phyloP scores from a whole-genome alignment of 2,797 vertebrate species.

The Calcarius lapponicus region DNA sequence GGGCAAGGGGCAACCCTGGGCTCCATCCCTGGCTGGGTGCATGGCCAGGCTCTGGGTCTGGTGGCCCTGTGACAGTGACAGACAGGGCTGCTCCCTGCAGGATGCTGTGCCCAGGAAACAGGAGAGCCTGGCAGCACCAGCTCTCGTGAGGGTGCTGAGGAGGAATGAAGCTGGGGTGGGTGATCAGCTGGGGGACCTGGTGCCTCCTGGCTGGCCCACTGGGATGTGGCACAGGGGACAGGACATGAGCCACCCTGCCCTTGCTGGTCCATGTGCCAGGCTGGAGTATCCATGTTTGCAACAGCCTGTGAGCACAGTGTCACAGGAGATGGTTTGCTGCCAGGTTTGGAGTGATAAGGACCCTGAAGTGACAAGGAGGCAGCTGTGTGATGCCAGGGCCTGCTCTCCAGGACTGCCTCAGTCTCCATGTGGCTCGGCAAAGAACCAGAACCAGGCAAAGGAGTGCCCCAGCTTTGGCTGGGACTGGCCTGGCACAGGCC shows the following conservation, averaged over 20 bases:
- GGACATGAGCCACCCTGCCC: not conserved
- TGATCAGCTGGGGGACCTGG: not conserved
- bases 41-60: not conserved
- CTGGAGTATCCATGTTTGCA: not conserved
- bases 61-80: not conserved
- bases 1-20: not conserved
- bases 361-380: not conserved
- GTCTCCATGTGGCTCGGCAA: not conserved
- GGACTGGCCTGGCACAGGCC: not conserved
- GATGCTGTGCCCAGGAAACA: not conserved
- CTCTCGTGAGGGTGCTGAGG: not conserved
- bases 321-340: not conserved
- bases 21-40: not conserved
- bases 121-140: not conserved
- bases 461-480: not conserved
- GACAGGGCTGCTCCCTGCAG: not conserved
- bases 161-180: constrained; percentile 32
- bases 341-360: not conserved
- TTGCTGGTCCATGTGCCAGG: not conserved
- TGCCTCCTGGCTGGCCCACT: not conserved
- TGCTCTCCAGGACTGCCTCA: not conserved
- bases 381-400: not conserved
- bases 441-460: not conserved
- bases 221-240: not conserved
- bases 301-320: not conserved